These are phyloP conservation scores for Dendrocopos noguchii DNA, from an alignment of 2,113 vertebrate species.

Conservation along the genomic window DNA sequence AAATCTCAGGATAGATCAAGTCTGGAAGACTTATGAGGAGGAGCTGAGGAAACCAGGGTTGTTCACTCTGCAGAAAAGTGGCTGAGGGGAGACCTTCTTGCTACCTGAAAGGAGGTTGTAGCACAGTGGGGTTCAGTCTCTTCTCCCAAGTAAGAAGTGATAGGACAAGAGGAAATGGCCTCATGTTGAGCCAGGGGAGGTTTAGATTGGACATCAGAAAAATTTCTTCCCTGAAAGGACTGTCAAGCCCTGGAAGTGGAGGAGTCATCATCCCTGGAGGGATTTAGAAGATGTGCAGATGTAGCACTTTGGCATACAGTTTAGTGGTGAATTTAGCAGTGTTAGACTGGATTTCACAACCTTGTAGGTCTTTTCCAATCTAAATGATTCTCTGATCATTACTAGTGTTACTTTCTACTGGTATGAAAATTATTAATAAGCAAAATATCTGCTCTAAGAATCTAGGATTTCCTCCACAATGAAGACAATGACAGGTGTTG, in stretches of 20 bases:
- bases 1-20: neutral
- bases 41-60: neutral
- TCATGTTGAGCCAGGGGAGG: neutral
- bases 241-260: accelerated
- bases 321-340: neutral
- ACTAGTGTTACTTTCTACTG: neutral
- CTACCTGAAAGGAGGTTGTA: neutral
- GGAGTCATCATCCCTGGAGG: no score
- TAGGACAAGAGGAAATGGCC: accelerated
- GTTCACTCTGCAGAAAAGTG: neutral
- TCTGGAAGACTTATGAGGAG: neutral
- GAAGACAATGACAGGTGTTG: neutral
- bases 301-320: neutral
- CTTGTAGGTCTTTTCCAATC: neutral
- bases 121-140: accelerated
- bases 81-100: neutral
- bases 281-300: neutral
- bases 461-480: neutral
- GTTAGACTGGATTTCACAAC: neutral
- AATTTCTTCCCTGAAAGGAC: neutral
- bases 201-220: neutral
- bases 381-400: neutral
- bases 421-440: neutral
- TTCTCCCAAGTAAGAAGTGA: neutral
- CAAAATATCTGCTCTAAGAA: neutral